A percentile compares a stretch with the other conserved stretches of the same genome.
phyloP scores from a whole-genome alignment of 2,113 vertebrate genomes.

The Lepus americanus region DNA sequence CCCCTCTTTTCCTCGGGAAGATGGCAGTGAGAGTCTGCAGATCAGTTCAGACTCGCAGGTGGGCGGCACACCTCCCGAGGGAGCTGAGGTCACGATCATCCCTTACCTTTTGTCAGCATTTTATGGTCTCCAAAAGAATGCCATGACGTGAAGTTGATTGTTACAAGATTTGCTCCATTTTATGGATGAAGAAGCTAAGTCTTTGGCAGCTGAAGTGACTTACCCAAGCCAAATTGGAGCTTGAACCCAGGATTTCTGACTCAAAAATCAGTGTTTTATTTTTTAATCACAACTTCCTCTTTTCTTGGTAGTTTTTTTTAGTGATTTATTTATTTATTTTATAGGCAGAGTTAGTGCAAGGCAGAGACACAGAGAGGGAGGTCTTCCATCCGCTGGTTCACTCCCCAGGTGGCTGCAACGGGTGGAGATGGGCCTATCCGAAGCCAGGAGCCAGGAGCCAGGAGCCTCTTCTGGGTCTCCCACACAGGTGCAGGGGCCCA shows the following conservation, averaged over 20 bases:
- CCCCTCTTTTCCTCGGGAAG: conserved; percentile 2
- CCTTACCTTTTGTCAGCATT: not conserved
- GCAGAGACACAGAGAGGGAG: no score
- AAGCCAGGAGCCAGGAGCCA: no score
- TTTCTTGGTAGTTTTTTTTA: not conserved
- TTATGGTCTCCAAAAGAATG: conserved; percentile 27
- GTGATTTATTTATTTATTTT: no score
- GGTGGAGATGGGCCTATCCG: no score
- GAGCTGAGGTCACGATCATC: conserved; percentile 63
- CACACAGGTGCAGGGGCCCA: no score
- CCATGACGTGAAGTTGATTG: conserved; percentile 11
- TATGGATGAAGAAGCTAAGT: not conserved
- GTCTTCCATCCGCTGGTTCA: no score
- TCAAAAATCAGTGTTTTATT: not conserved
- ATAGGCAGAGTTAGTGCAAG: no score
- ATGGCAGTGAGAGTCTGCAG: conserved; percentile 44
- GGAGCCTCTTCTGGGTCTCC: no score
- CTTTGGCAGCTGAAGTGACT: not conserved
- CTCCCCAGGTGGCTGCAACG: no score
- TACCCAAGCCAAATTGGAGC: not conserved
- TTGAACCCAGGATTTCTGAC: not conserved
- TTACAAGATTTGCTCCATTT: not conserved
- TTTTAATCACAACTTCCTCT: not conserved
- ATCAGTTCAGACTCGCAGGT: conserved; percentile 23
- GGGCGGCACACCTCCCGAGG: conserved; percentile 6